Evolutionary conservation across 2,797 vertebrate species (phyloP), one percentile per base, ranked within the genome.

Genomic region (Heterohyrax brucei): DNA sequence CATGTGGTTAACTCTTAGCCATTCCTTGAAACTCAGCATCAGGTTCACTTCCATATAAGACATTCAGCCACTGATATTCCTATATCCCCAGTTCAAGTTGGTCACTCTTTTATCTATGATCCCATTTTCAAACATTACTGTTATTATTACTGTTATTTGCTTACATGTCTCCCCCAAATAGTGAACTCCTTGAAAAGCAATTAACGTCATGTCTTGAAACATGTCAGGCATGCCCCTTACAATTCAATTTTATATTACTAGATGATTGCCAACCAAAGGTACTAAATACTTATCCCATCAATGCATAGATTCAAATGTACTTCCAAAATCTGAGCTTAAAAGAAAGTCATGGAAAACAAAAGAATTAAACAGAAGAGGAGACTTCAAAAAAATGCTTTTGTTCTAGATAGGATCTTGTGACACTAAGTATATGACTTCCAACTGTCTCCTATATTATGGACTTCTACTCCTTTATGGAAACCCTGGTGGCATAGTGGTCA

Each of bases 241-340:
- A 85, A 78, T 75, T 94, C 48, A 92, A 89, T 46, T 72, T 94
- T 83, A 59, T 91, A 81, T 86, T 72, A 95, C 14, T 28, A 86
- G 80, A 83, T 84, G 30, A 85, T 28, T 9, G 28, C 16, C 87
- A 50, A 89, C 64, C 26, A 92, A 89, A 87, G 50, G 30, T 22
- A 95, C 4, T 92, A 46, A 87, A 50, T 89, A 81, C 88, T 91
- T 95, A 93, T 33, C 56, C 46, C 95, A 48, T 88, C 64, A 93
- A 72, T 77, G 48, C n/a, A 83, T 8, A 89, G 46, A 97, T 64
- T 28, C 30, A 94, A 10, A 94, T 44, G 62, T 19, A 94, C 46
- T 30, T 64, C 70, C 9, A 81, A 95, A 95, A 76, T 87, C 28
- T 39, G 95, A 30, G 75, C 30, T 78, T 64, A 87, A 84, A 3